Percentiles rank a stretch among this genome's conserved stretches.
phyloP scores from a whole-genome alignment of 2,888 invertebrate genomes.

The Leucoma salicis region DNA sequence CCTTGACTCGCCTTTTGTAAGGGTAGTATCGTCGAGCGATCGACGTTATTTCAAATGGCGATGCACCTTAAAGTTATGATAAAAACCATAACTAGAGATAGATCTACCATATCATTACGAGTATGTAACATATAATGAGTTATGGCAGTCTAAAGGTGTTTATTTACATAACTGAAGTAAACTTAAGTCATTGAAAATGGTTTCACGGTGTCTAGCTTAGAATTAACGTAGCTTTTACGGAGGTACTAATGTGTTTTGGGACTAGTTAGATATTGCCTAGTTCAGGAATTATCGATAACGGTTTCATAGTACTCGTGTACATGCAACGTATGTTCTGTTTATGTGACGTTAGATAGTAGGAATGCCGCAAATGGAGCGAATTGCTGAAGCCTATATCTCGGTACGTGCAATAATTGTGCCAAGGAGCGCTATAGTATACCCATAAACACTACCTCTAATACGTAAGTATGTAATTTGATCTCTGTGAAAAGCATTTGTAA shows the following conservation, averaged over 20 bases:
- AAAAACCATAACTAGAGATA: constrained; percentile 26
- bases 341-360: constrained; percentile 35
- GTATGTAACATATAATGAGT: too few relatives aligned
- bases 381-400: constrained; percentile 32
- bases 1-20: too few relatives aligned
- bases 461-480: too few relatives aligned
- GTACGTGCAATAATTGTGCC: constrained; percentile 34
- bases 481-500: too few relatives aligned
- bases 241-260: constrained; percentile 28
- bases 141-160: constrained; percentile 13
- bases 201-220: constrained; percentile 16
- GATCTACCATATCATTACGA: constrained; percentile 17
- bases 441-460: constrained; percentile 25
- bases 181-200: constrained; percentile 25
- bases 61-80: constrained; percentile 35
- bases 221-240: constrained; percentile 29
- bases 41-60: constrained; percentile 29
- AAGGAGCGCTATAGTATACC: constrained; percentile 30
- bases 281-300: constrained; percentile 38
- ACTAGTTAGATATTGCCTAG: constrained; percentile 30
- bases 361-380: constrained; percentile 43
- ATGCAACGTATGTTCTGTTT: constrained; percentile 29
- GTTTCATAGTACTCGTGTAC: constrained; percentile 29
- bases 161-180: constrained; percentile 12
- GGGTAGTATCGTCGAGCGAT: constrained; percentile 27